Evolutionary conservation across 2,888 invertebrate genomes (phyloP).

Genomic region (Morinoia aosen): DNA sequence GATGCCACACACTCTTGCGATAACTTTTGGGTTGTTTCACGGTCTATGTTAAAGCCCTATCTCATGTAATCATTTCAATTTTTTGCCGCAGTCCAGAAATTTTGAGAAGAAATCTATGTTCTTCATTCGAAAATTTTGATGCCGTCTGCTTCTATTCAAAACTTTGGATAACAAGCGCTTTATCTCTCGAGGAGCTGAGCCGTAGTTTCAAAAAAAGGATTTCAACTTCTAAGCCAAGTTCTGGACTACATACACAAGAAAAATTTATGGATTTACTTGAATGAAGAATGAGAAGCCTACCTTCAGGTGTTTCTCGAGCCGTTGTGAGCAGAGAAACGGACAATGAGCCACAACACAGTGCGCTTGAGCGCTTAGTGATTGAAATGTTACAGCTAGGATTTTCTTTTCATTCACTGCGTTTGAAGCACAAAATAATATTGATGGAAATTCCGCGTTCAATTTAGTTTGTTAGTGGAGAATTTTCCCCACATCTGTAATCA

Average conservation of each 20-base stretch:
- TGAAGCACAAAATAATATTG: too few relatives aligned
- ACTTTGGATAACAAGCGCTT: background rate
- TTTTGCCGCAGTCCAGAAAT: background rate
- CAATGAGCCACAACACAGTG: too few relatives aligned
- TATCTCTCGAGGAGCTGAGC: background rate
- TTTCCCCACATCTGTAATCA: too few relatives aligned
- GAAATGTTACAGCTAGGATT: too few relatives aligned
- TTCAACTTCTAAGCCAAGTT: background rate
- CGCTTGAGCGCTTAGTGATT: too few relatives aligned
- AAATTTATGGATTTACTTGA: background rate
- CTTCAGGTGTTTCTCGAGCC: background rate
- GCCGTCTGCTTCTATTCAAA: background rate
- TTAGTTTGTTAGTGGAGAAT: too few relatives aligned
- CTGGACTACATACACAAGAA: background rate
- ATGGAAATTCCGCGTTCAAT: too few relatives aligned
- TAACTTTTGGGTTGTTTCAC: too few relatives aligned
- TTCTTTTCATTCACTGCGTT: too few relatives aligned
- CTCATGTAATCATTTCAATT: background rate
- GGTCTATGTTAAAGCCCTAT: background rate
- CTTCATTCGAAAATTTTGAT: background rate
- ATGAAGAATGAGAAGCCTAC: background rate
- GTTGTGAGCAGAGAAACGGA: background rate
- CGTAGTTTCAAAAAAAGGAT: background rate
- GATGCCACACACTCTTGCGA: too few relatives aligned
- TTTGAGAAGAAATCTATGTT: background rate